Base-by-base conservation (phyloP, 2,113 vertebrate genomes). In the Condylura cristata region DNA sequence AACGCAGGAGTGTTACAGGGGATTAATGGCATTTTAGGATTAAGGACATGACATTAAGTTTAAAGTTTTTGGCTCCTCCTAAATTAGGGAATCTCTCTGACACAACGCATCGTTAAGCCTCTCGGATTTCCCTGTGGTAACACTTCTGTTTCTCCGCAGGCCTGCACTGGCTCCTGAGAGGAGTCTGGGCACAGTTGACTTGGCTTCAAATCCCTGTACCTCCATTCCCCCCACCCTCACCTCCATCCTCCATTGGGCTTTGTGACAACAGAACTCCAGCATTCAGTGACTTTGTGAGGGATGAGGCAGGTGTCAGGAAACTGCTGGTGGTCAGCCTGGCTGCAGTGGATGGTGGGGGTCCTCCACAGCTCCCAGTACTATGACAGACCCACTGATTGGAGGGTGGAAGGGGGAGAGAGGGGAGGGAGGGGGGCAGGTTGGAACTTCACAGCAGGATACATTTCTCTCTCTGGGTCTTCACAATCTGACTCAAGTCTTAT, bases 1-100 rank as follows among this genome's bases (percentile, higher is more conserved):
- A 95, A 94, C 75, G 82, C 18, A 58, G 20, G 53, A 53, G 20
- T 79, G 41, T 86, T 89, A 51, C 44, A 51, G 60, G 39, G 48
- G 89, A 95, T 96, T 91, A 95, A 72, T 63, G 83, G 26, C 74
- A 37, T 95, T 94, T 96, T 86, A 76, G 86, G 95, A 95, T 96
- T 94, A 96, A 96, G 92, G 91, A 63, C 44, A 26, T 0, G 30
- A 37, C 26, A 70, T 22, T 22, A 72, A 8, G 10, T 83, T 92
- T 46, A 65, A 79, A 61, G 39, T 51, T 89, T 78, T 95, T 48
- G 66, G 76, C 53, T 79, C 81, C 86, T 93, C 86, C 88, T 78
- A 41, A 84, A 81, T 90, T 41, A 90, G 78, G 78, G 63, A n/a
- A 87, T 63, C 90, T 78, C 26, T 39, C 34, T 58, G 32, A 83